Base-by-base conservation (phyloP, 2,797 vertebrate genomes). In the Meriones psammophilus region DNA sequence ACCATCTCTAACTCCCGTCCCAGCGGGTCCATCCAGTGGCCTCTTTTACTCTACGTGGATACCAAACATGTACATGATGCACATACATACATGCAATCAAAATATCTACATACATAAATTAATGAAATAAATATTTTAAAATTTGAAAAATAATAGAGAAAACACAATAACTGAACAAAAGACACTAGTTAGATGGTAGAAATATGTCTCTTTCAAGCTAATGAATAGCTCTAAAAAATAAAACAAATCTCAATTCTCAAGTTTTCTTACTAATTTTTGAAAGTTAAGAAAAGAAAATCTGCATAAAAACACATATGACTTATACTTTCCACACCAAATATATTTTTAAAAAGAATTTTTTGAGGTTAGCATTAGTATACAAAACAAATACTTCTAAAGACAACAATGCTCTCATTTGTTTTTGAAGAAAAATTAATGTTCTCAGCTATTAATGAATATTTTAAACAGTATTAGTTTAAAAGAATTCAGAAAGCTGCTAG, bases 231-330 rank as follows among this genome's bases (percentile, higher is more conserved):
- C 33, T n/a, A 54, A 60, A 88, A 94, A 69, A 92, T 33, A 92
- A 96, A 62, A 92, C 36, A 91, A 94, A 95, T 64, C 20, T 73
- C 50, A 96, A 84, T 30, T 69, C 36, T 96, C 50, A 94, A 89
- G 46, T 83, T 26, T 79, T 94, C 46, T 89, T 81, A 22, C 33
- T 86, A 81, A 60, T n/a, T 88, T 93, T n/a, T 92, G 62, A 93
- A 84, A 79, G 42, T 33, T 54, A 54, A 60, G 46, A 94, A 93
- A 89, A 85, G 76, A 94, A 85, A 89, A 79, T 58, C 80, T 62
- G 64, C 33, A 46, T 71, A 64, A 54, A 77, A 92, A 50, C 5
- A 54, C 8, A 1, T 26, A 93, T 78, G 78, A 93, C 7, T 92
- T 78, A 54, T 62, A 26, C 20, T 62, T 94, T 93, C 50, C 71